These are phyloP conservation scores for Rhagologus leucostigma DNA, from an alignment of 2,113 vertebrate species.

Conservation along the genomic window DNA sequence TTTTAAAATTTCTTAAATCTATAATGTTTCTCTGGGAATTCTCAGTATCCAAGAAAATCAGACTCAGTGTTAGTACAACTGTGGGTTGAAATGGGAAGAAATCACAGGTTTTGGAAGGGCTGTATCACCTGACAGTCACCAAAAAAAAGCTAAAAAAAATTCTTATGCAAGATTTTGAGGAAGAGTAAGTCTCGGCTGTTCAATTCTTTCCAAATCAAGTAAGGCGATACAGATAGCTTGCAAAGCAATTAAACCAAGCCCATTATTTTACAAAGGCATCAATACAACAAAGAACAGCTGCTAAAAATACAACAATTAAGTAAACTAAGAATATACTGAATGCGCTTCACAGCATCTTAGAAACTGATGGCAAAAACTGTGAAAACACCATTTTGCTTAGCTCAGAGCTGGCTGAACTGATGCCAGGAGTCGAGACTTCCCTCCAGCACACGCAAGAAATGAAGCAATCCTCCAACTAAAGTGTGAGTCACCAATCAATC, in stretches of 20 bases:
- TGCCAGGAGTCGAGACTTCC: neutral
- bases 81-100: neutral
- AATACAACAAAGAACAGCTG: neutral
- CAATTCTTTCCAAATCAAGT: neutral
- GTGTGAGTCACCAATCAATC: neutral
- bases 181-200: neutral
- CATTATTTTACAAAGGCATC: neutral
- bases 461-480: neutral
- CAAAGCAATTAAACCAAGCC: neutral
- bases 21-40: neutral
- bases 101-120: neutral
- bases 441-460: neutral
- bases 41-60: neutral
- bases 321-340: rapidly evolving
- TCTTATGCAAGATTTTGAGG: neutral
- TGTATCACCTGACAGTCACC: neutral
- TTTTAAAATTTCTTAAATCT: slow-evolving; percentile 28
- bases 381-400: neutral
- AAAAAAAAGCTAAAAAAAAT: neutral
- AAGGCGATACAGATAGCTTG: neutral
- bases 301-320: neutral
- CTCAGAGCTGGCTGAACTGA: neutral
- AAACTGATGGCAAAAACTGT: neutral
- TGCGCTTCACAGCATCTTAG: neutral
- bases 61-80: neutral